These are phyloP conservation scores for Mellivora capensis DNA, from an alignment of 2,113 vertebrate species.

Conservation along the genomic window DNA sequence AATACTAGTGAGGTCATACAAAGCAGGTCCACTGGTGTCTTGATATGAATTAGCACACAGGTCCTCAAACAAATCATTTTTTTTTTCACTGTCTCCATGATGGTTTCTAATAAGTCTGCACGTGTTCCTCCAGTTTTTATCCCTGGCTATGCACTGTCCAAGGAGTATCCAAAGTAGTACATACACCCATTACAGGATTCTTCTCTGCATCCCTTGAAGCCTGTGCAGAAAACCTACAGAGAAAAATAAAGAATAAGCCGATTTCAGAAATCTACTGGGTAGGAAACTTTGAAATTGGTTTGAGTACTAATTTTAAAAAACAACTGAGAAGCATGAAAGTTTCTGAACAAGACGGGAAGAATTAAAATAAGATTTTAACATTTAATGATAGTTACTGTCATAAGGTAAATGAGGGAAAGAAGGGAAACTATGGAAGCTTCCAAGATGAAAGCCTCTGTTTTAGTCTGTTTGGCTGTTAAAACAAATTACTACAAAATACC, in stretches of 20 bases:
- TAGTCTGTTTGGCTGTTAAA: not conserved
- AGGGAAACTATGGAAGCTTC: not conserved
- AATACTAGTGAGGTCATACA: not conserved
- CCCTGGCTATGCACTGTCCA: not conserved
- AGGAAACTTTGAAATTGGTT: not conserved
- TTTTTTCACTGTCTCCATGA: not conserved
- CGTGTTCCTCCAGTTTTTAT: not conserved
- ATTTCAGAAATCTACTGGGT: not conserved
- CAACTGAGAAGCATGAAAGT: not conserved
- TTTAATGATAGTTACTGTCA: not conserved
- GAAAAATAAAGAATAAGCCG: not conserved
- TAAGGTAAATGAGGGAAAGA: not conserved
- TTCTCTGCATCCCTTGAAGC: not conserved
- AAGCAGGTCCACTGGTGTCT: not conserved
- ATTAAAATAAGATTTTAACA: not conserved
- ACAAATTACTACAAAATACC: not conserved
- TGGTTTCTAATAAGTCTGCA: not conserved
- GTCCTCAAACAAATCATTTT: not conserved
- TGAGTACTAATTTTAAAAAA: not conserved
- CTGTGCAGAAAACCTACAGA: not conserved
- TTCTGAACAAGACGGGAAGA: not conserved
- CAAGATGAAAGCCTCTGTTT: not conserved
- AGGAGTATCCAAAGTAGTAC: not conserved
- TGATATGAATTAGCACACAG: not conserved
- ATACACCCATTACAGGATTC: not conserved